These are phyloP conservation scores for Cephalopachus bancanus DNA, from an alignment of 2,797 vertebrate genomes.

Conservation along the genomic window DNA sequence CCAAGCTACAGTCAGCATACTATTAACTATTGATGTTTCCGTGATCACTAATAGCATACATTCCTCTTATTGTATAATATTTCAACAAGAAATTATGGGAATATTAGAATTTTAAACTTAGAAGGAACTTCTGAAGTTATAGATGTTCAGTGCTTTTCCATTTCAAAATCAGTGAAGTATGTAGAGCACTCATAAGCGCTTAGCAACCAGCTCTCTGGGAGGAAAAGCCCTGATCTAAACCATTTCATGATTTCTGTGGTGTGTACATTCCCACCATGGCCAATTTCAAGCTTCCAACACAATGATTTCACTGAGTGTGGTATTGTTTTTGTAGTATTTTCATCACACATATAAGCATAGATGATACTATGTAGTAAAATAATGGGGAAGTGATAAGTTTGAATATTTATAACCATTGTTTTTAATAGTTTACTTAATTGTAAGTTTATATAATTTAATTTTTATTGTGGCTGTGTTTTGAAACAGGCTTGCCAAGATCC, in stretches of 20 bases:
- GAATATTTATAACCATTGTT: constrained; percentile 8
- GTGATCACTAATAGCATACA: neutral
- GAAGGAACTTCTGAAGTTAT: constrained; percentile 35
- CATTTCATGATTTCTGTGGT: constrained; percentile 34
- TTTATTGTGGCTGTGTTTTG: constrained; percentile 10
- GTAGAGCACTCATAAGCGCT: neutral
- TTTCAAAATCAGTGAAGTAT: constrained; percentile 52
- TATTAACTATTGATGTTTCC: neutral
- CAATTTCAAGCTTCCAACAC: neutral
- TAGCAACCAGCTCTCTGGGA: neutral
- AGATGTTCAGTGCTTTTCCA: neutral
- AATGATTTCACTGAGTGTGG: neutral
- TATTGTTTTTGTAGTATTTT: neutral
- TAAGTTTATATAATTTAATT: constrained; percentile 30
- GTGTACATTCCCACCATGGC: neutral
- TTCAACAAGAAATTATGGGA: neutral
- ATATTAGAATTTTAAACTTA: constrained; percentile 38
- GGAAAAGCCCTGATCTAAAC: neutral
- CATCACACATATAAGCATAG: neutral
- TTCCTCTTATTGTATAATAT: neutral
- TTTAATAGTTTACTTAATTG: constrained; percentile 36
- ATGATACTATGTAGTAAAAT: neutral
- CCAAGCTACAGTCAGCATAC: neutral
- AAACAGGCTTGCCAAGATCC: neutral
- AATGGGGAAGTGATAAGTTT: constrained; percentile 35